phyloP scores from a whole-genome alignment of 2,888 invertebrate genomes.

The Lomographa bimaculata region DNA sequence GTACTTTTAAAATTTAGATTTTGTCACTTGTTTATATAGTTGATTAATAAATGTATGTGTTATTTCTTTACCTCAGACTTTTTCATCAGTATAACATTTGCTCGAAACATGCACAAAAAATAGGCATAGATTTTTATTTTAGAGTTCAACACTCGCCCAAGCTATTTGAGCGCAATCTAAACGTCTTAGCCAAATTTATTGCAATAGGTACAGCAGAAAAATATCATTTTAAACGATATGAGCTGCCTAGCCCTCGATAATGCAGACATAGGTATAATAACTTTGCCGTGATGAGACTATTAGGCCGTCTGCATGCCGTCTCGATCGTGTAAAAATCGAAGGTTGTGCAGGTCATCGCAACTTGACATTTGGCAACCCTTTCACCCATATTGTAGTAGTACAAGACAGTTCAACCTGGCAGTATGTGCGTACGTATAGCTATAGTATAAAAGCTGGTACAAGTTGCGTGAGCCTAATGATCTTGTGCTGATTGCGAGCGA shows the following conservation, averaged over 20 bases:
- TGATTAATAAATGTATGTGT: too few species aligned
- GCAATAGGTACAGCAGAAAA: slow-evolving; percentile 9
- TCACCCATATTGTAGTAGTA: slow-evolving; percentile 32
- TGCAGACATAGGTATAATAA: slow-evolving; percentile 20
- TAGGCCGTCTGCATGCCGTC: slow-evolving; percentile 25
- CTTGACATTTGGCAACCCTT: slow-evolving; percentile 43
- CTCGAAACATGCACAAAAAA: too few species aligned
- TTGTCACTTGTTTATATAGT: too few species aligned
- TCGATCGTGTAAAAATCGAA: slow-evolving; percentile 31
- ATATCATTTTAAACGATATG: slow-evolving; percentile 15
- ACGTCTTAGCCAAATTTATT: slow-evolving; percentile 1
- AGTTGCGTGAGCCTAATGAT: slow-evolving; percentile 39
- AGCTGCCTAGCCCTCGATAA: slow-evolving; percentile 10
- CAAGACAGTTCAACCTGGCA: slow-evolving; percentile 7
- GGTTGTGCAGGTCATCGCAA: slow-evolving; percentile 40
- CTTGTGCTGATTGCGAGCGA: slow-evolving; percentile 27
- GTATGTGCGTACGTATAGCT: not conserved
- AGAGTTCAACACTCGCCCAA: too few species aligned
- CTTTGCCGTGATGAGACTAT: slow-evolving; percentile 26
- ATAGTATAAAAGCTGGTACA: not conserved
- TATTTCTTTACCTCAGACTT: too few species aligned
- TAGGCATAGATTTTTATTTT: too few species aligned
- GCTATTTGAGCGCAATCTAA: too few species aligned
- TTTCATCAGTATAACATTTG: too few species aligned
- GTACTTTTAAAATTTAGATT: too few species aligned